phyloP scores from a whole-genome alignment of 1,140 invertebrate species.

The Danaus melanippus region DNA sequence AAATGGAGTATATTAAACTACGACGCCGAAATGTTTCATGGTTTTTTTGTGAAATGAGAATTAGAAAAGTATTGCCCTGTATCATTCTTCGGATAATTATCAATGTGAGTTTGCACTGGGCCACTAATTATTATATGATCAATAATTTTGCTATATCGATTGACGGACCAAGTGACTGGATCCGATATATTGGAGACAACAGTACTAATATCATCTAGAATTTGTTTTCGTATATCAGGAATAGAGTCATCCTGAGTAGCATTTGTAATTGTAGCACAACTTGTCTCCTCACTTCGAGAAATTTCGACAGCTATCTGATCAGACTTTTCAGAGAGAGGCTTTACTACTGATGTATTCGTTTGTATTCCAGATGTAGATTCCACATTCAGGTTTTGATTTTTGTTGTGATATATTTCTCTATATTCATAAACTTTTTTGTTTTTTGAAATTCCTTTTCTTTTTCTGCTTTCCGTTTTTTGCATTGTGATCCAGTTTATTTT shows the following conservation, averaged over 20 bases:
- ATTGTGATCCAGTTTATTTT: constrained; percentile 22
- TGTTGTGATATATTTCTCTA: constrained; percentile 26
- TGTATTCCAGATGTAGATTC: constrained; percentile 29
- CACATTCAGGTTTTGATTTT: constrained; percentile 23
- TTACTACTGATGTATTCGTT: constrained; percentile 25
- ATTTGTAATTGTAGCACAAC: constrained; percentile 13
- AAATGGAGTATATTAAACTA: too few species aligned
- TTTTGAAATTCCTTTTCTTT: constrained; percentile 24
- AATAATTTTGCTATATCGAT: constrained; percentile 27
- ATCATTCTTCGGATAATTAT: constrained; percentile 25
- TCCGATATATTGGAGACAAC: constrained; percentile 11
- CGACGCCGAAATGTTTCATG: too few species aligned
- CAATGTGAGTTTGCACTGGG: constrained; percentile 25
- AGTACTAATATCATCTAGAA: constrained; percentile 26
- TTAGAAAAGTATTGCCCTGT: neutral
- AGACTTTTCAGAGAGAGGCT: constrained; percentile 25
- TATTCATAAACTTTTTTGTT: constrained; percentile 14
- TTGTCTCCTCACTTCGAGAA: constrained; percentile 14
- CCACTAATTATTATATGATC: constrained; percentile 26
- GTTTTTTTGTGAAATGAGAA: too few species aligned
- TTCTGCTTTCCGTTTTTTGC: constrained; percentile 28
- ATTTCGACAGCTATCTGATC: constrained; percentile 24
- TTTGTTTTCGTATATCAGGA: constrained; percentile 28
- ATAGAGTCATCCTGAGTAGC: constrained; percentile 17
- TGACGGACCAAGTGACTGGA: constrained; percentile 22